Evolutionary conservation across 2,888 invertebrate species (phyloP).

Genomic region (Polyploca ridens): DNA sequence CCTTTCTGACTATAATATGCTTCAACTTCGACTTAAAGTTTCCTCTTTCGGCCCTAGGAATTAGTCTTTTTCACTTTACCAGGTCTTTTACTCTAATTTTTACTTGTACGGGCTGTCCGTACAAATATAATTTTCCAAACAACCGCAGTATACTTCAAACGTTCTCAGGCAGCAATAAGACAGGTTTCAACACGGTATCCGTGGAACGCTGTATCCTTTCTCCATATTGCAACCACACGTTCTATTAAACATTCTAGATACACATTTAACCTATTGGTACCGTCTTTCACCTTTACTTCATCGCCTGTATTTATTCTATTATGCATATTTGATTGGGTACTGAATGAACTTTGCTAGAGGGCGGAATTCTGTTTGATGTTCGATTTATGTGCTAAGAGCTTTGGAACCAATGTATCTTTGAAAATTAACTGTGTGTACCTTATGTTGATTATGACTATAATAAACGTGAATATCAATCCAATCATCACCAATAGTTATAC

Average conservation of each 20-base stretch:
- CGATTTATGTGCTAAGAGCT: not conserved
- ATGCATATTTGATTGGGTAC: not conserved
- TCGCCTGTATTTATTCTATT: not conserved
- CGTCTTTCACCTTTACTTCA: conserved; percentile 9
- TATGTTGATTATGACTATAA: no score
- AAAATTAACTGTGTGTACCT: no score
- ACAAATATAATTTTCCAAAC: not conserved
- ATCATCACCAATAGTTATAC: no score
- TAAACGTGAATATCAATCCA: no score
- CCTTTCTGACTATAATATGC: no score
- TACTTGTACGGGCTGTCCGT: no score
- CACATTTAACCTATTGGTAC: conserved; percentile 13
- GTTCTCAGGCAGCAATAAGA: conserved; percentile 19
- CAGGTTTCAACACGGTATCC: conserved; percentile 7
- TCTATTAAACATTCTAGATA: conserved; percentile 23
- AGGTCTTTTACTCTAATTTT: no score
- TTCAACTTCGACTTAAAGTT: no score
- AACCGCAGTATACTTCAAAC: conserved; percentile 21
- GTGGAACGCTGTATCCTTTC: conserved; percentile 74
- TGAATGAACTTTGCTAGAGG: not conserved
- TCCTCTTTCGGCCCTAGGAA: no score
- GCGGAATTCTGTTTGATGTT: not conserved
- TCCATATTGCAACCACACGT: conserved; percentile 48
- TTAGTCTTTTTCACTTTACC: no score
- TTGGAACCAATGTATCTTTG: not conserved